phyloP scores from a whole-genome alignment of 2,113 vertebrate genomes.

The Corydoras sp. region DNA sequence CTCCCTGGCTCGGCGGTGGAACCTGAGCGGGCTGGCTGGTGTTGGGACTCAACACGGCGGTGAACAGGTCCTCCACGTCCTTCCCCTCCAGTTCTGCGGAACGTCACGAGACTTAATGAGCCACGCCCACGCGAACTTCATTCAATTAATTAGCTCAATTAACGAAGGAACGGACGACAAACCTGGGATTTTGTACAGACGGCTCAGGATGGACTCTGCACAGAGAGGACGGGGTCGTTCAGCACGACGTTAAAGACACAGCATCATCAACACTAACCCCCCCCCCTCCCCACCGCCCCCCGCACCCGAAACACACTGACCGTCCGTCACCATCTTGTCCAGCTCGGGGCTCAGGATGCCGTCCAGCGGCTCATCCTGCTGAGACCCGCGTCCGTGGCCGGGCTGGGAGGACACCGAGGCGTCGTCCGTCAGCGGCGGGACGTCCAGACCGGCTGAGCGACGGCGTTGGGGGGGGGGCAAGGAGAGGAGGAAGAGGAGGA shows the following conservation, averaged over 20 bases:
- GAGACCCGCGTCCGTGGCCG: conserved; percentile 69
- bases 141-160: too few relatives aligned
- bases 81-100: conserved; percentile 89
- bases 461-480: background rate
- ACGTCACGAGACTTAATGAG: background rate
- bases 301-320: conserved; percentile 61
- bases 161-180: conserved; percentile 32
- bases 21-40: conserved; percentile 72
- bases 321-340: conserved; percentile 98
- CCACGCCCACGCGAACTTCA: too few relatives aligned
- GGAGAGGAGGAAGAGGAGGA: too few relatives aligned
- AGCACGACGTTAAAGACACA: background rate
- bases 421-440: conserved; percentile 73
- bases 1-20: conserved; percentile 68
- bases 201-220: conserved; percentile 91
- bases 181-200: conserved; percentile 98
- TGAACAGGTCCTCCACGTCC: conserved; percentile 95
- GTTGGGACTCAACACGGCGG: conserved; percentile 88
- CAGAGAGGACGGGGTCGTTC: conserved; percentile 23
- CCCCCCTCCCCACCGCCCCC: too few relatives aligned
- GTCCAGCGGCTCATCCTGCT: conserved; percentile 86
- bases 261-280: too few relatives aligned
- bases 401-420: conserved; percentile 69
- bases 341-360: conserved; percentile 94
- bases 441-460: conserved; percentile 77